Conservation (phyloP, 2,888 invertebrate species). For the Spodoptera picta region DNA sequence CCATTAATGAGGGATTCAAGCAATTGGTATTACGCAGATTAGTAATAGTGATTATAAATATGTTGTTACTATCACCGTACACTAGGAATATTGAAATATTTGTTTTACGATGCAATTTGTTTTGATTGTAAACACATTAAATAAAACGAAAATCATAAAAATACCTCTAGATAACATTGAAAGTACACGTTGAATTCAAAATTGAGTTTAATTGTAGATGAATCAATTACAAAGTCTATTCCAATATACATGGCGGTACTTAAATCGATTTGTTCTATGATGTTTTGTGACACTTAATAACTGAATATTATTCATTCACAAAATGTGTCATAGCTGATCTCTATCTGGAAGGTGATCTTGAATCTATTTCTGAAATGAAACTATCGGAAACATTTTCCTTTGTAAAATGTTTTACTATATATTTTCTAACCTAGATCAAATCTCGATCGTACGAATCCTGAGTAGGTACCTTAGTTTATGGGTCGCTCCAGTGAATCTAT, state of each 20-base stretch:
- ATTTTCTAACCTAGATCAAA: conserved; percentile 22
- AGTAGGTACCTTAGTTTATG: conserved; percentile 28
- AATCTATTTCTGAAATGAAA: conserved; percentile 2
- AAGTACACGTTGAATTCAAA: no score
- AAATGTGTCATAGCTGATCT: neutral
- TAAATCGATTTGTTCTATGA: neutral
- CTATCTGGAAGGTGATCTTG: neutral
- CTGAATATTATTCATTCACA: neutral
- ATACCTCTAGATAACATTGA: no score
- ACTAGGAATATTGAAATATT: no score
- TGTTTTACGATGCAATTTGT: no score
- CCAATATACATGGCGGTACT: neutral
- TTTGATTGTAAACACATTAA: no score
- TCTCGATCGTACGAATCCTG: conserved; percentile 9
- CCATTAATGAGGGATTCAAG: conserved; percentile 10
- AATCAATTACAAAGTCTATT: conserved; percentile 10
- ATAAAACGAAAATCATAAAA: no score
- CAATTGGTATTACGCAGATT: conserved; percentile 15
- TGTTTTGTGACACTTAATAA: conserved; percentile 1
- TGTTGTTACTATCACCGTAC: no score
- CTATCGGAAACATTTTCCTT: neutral
- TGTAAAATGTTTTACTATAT: conserved; percentile 6
- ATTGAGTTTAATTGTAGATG: neutral
- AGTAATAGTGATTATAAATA: conserved; percentile 15
- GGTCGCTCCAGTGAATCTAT: conserved; percentile 26